Conservation (phyloP, 2,113 vertebrate species). For the Chaetodon auriga region DNA sequence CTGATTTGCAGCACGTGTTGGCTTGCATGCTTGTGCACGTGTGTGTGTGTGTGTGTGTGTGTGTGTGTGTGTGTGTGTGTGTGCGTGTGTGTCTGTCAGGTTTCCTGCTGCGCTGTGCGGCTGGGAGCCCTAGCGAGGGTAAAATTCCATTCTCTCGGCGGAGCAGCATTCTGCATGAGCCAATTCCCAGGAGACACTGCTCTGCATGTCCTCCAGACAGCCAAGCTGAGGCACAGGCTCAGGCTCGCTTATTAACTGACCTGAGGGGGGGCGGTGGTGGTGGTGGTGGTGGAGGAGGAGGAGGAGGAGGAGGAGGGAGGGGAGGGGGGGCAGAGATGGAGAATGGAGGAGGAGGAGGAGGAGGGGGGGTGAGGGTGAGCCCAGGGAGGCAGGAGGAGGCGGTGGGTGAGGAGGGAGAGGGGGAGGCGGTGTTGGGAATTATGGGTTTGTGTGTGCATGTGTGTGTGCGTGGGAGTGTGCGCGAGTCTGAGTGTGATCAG, state of each 20-base stretch:
- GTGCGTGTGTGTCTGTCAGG: constrained; percentile 80
- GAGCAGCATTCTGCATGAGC: constrained; percentile 94
- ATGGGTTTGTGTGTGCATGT: constrained; percentile 63
- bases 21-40: constrained; percentile 13
- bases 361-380: constrained; percentile 45
- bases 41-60: constrained; percentile 46
- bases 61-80: constrained; percentile 43
- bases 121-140: constrained; percentile 90
- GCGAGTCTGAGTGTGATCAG: constrained; percentile 50
- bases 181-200: constrained; percentile 91
- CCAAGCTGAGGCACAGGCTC: constrained; percentile 85
- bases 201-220: constrained; percentile 89
- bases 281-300: not conserved
- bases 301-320: not conserved
- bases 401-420: constrained; percentile 44
- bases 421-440: constrained; percentile 67
- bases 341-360: constrained; percentile 48
- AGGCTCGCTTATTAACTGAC: constrained; percentile 90
- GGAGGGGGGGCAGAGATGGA: constrained; percentile 37
- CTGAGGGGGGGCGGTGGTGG: constrained; percentile 66
- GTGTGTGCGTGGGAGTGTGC: constrained; percentile 44
- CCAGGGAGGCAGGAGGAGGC: constrained; percentile 66
- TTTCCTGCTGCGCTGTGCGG: constrained; percentile 86
- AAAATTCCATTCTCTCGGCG: constrained; percentile 94
- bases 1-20: constrained; percentile 62